Evolutionary conservation across 2,113 vertebrate genomes (phyloP).

Genomic region (Carassius gibelio): DNA sequence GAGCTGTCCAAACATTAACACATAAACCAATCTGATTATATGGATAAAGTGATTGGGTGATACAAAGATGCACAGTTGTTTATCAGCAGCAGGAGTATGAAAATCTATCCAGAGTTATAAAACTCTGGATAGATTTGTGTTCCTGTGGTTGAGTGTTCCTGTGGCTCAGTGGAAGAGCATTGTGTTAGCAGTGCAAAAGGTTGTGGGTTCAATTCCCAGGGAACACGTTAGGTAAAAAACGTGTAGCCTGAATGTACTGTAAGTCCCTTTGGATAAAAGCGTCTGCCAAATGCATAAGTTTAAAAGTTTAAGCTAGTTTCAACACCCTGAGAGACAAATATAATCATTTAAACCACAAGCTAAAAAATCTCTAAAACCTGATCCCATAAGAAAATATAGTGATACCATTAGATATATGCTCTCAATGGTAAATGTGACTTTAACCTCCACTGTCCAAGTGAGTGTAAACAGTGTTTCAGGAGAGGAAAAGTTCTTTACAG

Average conservation of each 20-base stretch:
- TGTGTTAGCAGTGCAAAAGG: no score
- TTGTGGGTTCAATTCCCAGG: no score
- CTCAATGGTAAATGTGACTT: background rate
- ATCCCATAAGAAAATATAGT: background rate
- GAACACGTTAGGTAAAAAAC: no score
- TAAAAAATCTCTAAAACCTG: background rate
- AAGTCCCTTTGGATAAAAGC: no score
- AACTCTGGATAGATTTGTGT: no score
- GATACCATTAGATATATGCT: background rate
- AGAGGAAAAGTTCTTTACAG: background rate
- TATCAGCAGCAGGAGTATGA: background rate
- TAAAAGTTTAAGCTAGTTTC: background rate
- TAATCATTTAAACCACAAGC: constrained; percentile 7
- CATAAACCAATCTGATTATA: constrained; percentile 11
- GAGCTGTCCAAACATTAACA: constrained; percentile 29
- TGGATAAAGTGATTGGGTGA: constrained; percentile 14
- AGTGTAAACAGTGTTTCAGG: background rate
- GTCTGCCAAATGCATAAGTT: no score
- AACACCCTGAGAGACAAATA: constrained; percentile 4
- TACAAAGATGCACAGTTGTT: background rate
- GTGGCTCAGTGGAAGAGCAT: no score
- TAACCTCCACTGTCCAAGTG: no score
- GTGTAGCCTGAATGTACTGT: no score
- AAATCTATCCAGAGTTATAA: constrained; percentile 7
- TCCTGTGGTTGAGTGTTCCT: no score